Percentiles rank a stretch among this genome's conserved stretches.
phyloP scores from a whole-genome alignment of 2,797 vertebrate species.

The Alosa sapidissima region DNA sequence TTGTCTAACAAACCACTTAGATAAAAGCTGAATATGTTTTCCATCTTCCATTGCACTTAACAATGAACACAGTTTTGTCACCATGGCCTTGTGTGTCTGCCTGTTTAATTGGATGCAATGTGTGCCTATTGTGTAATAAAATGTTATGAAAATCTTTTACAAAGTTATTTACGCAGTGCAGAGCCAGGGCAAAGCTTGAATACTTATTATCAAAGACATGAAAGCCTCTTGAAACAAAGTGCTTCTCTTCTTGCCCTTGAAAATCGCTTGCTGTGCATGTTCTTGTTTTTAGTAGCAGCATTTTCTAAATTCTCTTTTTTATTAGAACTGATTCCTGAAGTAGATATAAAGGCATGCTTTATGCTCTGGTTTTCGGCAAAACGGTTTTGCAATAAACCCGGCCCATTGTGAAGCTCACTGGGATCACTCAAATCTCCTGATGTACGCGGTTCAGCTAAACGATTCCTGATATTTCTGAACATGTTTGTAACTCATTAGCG shows the following conservation, averaged over 20 bases:
- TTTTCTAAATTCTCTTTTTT: slow-evolving; percentile 12
- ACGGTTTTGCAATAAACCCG: background rate
- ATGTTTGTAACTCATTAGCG: slow-evolving; percentile 12
- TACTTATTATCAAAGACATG: background rate
- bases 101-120: background rate
- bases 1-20: background rate
- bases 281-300: slow-evolving; percentile 1
- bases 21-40: too few relatives aligned
- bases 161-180: background rate
- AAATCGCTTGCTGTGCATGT: background rate
- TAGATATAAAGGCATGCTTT: background rate
- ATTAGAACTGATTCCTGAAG: slow-evolving; percentile 18
- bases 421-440: background rate
- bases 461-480: slow-evolving; percentile 14
- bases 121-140: slow-evolving; percentile 6
- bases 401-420: background rate
- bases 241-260: background rate
- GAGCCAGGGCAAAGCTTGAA: background rate
- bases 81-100: background rate
- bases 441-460: background rate
- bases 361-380: background rate
- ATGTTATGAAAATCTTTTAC: background rate
- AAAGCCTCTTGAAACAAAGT: background rate
- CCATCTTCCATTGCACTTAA: background rate
- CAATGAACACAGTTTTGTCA: background rate